Evolutionary conservation across 2,113 vertebrate genomes (phyloP).

Genomic region (Oxyura jamaicensis): DNA sequence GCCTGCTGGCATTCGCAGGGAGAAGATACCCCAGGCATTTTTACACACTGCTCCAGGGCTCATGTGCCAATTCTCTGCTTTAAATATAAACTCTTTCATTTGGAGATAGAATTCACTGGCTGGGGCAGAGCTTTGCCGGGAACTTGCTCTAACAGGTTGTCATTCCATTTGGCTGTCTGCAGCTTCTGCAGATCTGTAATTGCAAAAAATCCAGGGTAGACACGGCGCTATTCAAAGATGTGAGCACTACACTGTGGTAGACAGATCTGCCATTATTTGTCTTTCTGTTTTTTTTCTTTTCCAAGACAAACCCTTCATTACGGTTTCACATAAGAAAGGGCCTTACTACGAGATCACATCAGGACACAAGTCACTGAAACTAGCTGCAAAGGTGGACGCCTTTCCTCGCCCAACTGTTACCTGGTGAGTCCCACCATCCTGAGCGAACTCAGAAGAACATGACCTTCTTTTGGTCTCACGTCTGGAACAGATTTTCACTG

Average conservation of each 20-base stretch:
- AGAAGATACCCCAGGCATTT: neutral
- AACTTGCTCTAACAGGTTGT: neutral
- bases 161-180: neutral
- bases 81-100: neutral
- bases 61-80: neutral
- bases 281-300: constrained; percentile 1
- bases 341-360: constrained; percentile 32
- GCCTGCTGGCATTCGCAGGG: neutral
- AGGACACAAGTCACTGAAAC: constrained; percentile 73
- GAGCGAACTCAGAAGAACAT: accelerated
- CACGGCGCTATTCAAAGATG: neutral
- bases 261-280: neutral
- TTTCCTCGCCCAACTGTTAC: constrained; percentile 76
- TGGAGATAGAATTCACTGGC: neutral
- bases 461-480: neutral
- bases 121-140: neutral
- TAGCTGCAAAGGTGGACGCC: constrained; percentile 82
- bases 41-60: neutral
- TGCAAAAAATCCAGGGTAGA: neutral
- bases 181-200: neutral
- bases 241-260: neutral
- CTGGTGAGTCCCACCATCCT: constrained; percentile 77
- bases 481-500: neutral
- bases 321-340: constrained; percentile 65
- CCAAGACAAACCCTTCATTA: constrained; percentile 85